Evolutionary conservation across 2,113 vertebrate species (phyloP), one percentile per base, ranked within the genome.

Genomic region (Terrapene triunguis): DNA sequence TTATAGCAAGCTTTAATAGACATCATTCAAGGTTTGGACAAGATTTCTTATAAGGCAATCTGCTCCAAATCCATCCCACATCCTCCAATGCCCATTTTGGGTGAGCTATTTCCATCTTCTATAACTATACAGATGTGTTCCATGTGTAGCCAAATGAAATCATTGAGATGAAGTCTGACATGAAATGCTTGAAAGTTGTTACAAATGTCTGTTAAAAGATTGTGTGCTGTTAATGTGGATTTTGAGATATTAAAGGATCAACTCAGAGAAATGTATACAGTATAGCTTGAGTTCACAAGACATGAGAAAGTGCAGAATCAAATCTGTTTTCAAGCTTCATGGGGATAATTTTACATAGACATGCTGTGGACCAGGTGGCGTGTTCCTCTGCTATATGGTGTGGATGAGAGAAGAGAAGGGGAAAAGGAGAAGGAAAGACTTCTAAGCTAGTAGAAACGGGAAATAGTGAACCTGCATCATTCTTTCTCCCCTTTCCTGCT

Each of bases 21-120:
- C 91, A 93, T 96, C 85, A 90, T 91, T 96, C 95, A 96, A 94
- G 84, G 50, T 54, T 94, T 94, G 96, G 95, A 95, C 96, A 96
- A 95, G 93, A 89, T 93, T 95, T 96, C 89, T 94, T 53, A 8
- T 38, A 96, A 65, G 90, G 93, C 87, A 92, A 91, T 93, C 78
- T 85, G 95, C 92, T 54, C 82, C 44, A 92, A 94, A 96, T 96
- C 84, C 82, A 94, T 94, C 93, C 92, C 84, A 94, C 94, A 93
- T 65, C 85, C 84, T 89, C 84, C 72, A 89, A 86, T 93, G 78
- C 78, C 90, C 89, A 32, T 95, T 95, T 84, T 83, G 89, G 87
- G 55, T 91, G 83, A 88, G 16, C 89, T 91, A 57, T 55, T 82
- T 91, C 89, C 92, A 93, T 87, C 72, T n/a, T 74, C 27, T 82